Base-by-base conservation (phyloP, 2,113 vertebrate species). In the Anas platyrhynchos region DNA sequence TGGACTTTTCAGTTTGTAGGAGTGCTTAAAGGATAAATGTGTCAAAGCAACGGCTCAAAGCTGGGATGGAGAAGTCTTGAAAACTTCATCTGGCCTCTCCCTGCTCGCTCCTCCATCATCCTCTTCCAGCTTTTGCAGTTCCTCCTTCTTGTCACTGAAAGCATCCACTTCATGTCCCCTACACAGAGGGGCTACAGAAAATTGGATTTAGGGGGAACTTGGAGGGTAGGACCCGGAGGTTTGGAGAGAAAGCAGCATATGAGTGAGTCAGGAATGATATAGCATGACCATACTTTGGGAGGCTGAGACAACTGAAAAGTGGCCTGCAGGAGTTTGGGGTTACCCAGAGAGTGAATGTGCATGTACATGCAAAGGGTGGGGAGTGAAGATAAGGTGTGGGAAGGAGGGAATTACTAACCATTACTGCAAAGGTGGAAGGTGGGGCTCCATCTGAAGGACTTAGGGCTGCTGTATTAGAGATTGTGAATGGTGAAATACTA, bases 321-420 rank as follows among this genome's bases (percentile, higher is more conserved):
- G 77, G 74, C 74, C 43, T 76, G 58, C 87, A 76, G 73, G 73
- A 95, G 91, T 91, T 18, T 67, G 83, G 83, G 68, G 75, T 74
- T 95, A 76, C 73, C 55, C 75, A 73, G 75, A 3, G 5, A 79
- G 41, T 2, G 23, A 72, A 91, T 18, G 1, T 86, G 48, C 34
- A 38, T 43, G 38, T 61, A 92, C 0, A 1, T 71, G 50, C 84
- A 68, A 81, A 86, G 69, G 31, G 43, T 79, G 61, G 56, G 32
- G 48, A 93, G 52, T 79, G 32, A 89, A 78, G 58, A 84, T 48
- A 82, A 73, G 26, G 26, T 56, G 15, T n/a, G 48, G 38, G 25
- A 79, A 88, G 68, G 32, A 78, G 27, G 20, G 83, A 91, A 92
- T 89, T 84, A 56, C 48, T 82, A 74, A 65, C 13, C 68, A 48